Percentiles rank a stretch among this genome's conserved stretches.
These are phyloP conservation scores for Apostichopus californicus DNA, from an alignment of 35 echinoderm and acorn worm genomes.

Conservation along the genomic window DNA sequence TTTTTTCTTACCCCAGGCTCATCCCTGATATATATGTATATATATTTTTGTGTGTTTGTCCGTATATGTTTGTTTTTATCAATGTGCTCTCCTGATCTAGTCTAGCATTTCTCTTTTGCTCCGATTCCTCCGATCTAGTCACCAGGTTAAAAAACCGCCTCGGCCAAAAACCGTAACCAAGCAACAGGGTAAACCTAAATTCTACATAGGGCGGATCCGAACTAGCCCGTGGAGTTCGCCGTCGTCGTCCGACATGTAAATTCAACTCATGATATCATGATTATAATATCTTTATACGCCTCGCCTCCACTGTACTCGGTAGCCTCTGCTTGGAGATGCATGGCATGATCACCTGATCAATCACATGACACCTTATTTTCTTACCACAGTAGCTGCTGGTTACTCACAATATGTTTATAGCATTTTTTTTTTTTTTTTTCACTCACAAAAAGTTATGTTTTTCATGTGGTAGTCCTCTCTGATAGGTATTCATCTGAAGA, in stretches of 20 bases:
- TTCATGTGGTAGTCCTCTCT: too few species aligned
- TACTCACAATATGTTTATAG: not conserved
- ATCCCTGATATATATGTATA: not conserved
- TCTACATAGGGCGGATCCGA: slow-evolving; percentile 11
- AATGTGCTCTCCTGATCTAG: slow-evolving; percentile 46
- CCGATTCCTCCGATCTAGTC: not conserved
- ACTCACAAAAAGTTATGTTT: too few species aligned
- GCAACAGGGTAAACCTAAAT: not conserved
- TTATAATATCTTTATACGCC: slow-evolving; percentile 22
- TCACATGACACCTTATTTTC: slow-evolving; percentile 8
- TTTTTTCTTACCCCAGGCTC: not conserved
- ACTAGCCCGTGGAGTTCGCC: not conserved
- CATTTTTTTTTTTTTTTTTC: not conserved
- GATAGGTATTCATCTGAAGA: too few species aligned
- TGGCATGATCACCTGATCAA: slow-evolving; percentile 23
- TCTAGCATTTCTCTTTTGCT: slow-evolving; percentile 38
- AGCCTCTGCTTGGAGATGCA: slow-evolving; percentile 9
- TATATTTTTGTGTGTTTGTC: not conserved
- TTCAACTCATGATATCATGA: not conserved
- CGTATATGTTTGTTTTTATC: slow-evolving; percentile 1
- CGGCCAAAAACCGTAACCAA: not conserved
- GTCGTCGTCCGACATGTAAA: not conserved
- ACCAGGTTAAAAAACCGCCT: not conserved
- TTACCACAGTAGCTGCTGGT: not conserved
- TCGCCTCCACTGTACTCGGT: not conserved